Evolutionary conservation across 2,888 invertebrate species (phyloP).

Genomic region (Synanthedon vespiformis): DNA sequence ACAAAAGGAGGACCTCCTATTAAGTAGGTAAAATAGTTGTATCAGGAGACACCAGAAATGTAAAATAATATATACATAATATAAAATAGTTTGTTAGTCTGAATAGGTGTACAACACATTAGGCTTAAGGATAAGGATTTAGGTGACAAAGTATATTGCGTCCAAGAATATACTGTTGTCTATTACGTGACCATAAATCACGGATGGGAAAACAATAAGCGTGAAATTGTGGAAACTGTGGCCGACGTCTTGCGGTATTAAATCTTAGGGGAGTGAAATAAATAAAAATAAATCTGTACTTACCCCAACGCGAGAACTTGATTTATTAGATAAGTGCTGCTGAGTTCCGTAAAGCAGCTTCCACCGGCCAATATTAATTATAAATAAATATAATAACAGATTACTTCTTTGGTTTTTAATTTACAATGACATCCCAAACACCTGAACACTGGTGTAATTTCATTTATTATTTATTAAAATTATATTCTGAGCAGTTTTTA

Average conservation of each 20-base stretch:
- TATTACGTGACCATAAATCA: constrained; percentile 66
- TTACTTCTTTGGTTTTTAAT: not conserved
- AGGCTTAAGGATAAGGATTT: constrained; percentile 65
- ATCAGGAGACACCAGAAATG: no score
- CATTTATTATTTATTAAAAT: no score
- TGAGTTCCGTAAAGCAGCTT: constrained; percentile 12
- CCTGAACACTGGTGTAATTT: no score
- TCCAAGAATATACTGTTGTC: constrained; percentile 62
- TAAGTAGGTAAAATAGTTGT: no score
- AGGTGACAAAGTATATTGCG: constrained; percentile 69
- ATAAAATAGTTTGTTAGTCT: no score
- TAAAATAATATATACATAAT: no score
- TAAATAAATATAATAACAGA: constrained; percentile 30
- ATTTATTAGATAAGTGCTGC: constrained; percentile 46
- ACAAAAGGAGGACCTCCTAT: no score
- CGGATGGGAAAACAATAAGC: constrained; percentile 71
- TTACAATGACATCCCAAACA: no score
- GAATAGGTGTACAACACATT: constrained; percentile 23
- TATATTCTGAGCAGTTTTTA: no score
- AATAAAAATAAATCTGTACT: constrained; percentile 66
- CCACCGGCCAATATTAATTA: constrained; percentile 26
- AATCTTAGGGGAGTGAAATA: constrained; percentile 68
- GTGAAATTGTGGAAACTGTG: constrained; percentile 71
- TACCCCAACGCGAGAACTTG: constrained; percentile 54
- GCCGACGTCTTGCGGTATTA: constrained; percentile 60